A percentile compares a stretch with the other conserved stretches of the same genome.
phyloP scores from a whole-genome alignment of 2,888 invertebrate species.

The Eupithecia exiguata region DNA sequence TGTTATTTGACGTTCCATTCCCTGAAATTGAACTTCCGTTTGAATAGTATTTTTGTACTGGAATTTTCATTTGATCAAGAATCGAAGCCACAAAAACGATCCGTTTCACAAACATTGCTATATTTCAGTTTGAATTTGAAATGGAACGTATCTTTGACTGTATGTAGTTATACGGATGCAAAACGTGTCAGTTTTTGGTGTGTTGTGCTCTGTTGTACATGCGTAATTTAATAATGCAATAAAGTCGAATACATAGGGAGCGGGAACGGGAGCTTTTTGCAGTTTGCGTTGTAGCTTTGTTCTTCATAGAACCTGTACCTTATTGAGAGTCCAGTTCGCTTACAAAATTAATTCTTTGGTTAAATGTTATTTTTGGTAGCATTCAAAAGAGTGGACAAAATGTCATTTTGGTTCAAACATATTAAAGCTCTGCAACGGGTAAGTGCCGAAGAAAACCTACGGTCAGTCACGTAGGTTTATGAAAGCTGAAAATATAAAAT shows the following conservation, averaged over 20 bases:
- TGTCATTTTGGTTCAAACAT: too few species aligned
- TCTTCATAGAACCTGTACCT: too few species aligned
- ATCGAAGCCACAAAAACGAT: conserved; percentile 18
- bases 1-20: not conserved
- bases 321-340: not conserved
- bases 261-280: too few species aligned
- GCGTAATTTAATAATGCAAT: not conserved
- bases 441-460: too few species aligned
- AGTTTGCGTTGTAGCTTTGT: too few species aligned
- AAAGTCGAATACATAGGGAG: not conserved
- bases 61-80: conserved; percentile 25
- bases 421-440: too few species aligned
- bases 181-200: not conserved
- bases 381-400: not conserved
- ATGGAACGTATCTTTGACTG: not conserved
- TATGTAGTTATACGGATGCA: not conserved
- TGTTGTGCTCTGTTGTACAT: not conserved
- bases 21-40: conserved; percentile 11
- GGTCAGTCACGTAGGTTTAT: too few species aligned
- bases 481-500: too few species aligned
- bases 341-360: not conserved
- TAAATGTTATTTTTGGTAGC: too few species aligned
- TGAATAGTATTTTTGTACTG: conserved; percentile 1
- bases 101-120: not conserved
- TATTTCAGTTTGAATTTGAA: conserved; percentile 4